Evolutionary conservation across 2,797 vertebrate species (phyloP).

Genomic region (Buceros bicornis): DNA sequence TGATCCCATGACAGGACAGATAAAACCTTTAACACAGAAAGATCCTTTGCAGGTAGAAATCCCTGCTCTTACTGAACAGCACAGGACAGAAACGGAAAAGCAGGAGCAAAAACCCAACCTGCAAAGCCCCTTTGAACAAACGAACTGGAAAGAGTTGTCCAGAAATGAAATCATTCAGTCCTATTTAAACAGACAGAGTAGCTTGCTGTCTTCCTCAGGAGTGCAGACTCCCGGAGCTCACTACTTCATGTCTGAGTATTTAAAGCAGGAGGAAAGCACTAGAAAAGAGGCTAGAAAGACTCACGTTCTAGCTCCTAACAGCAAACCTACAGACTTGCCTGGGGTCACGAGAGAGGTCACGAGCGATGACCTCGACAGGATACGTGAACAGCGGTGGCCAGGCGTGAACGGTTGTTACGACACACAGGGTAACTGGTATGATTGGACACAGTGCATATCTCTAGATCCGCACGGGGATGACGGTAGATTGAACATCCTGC

Average conservation of each 20-base stretch:
- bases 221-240: slow-evolving; percentile 86
- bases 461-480: slow-evolving; percentile 91
- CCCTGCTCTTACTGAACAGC: slow-evolving; percentile 78
- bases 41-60: slow-evolving; percentile 87
- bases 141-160: slow-evolving; percentile 94
- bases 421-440: slow-evolving; percentile 93
- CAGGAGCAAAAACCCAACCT: slow-evolving; percentile 82
- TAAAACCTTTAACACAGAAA: slow-evolving; percentile 87
- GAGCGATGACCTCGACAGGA: slow-evolving; percentile 84
- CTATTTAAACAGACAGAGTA: slow-evolving; percentile 94
- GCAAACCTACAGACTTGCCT: slow-evolving; percentile 84
- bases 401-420: slow-evolving; percentile 96
- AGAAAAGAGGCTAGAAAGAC: slow-evolving; percentile 84
- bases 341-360: slow-evolving; percentile 89
- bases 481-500: slow-evolving; percentile 92
- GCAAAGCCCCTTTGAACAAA: slow-evolving; percentile 92
- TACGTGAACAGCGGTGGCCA: slow-evolving; percentile 88
- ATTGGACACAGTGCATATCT: slow-evolving; percentile 96
- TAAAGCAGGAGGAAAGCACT: slow-evolving; percentile 88
- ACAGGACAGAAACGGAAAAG: slow-evolving; percentile 82
- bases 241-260: slow-evolving; percentile 90
- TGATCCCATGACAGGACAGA: slow-evolving; percentile 91
- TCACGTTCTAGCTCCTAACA: slow-evolving; percentile 83
- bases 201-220: slow-evolving; percentile 89
- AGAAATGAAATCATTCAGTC: slow-evolving; percentile 94